phyloP scores from a whole-genome alignment of 2,888 invertebrate species.

The Synanthedon formicaeformis region DNA sequence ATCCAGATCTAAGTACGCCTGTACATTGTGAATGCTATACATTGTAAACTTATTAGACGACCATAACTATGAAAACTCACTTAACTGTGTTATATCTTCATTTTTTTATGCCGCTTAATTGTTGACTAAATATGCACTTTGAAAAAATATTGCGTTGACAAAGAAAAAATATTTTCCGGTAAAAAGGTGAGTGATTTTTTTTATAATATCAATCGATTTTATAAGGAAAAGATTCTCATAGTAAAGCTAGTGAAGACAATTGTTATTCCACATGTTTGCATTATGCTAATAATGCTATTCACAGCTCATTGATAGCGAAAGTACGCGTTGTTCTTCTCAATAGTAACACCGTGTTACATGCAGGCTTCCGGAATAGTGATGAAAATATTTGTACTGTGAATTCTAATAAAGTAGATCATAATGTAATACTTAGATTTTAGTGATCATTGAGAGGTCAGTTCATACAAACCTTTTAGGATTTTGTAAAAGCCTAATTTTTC shows the following conservation, averaged over 20 bases:
- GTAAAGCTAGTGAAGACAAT: constrained; percentile 1
- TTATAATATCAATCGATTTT: not conserved
- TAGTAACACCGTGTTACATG: constrained; percentile 13
- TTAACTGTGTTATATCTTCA: no score
- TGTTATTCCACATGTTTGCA: constrained; percentile 11
- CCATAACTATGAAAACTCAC: no score
- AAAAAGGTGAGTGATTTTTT: no score
- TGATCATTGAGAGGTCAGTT: no score
- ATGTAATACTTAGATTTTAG: no score
- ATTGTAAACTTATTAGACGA: not conserved
- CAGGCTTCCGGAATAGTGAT: constrained; percentile 15
- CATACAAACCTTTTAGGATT: no score
- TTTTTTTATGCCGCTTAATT: no score
- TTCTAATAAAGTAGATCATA: constrained; percentile 8
- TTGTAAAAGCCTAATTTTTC: no score
- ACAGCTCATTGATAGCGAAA: constrained; percentile 11
- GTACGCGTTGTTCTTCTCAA: constrained; percentile 11
- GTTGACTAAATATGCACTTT: no score
- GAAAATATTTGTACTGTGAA: constrained; percentile 12
- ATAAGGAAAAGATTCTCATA: not conserved
- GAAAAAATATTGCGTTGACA: no score
- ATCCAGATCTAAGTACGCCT: constrained; percentile 8
- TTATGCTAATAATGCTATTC: constrained; percentile 12
- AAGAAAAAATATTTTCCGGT: no score
- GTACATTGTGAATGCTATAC: not conserved